These are phyloP conservation scores for Kryptopterus vitreolus DNA, from an alignment of 2,797 vertebrate genomes.

Conservation along the genomic window DNA sequence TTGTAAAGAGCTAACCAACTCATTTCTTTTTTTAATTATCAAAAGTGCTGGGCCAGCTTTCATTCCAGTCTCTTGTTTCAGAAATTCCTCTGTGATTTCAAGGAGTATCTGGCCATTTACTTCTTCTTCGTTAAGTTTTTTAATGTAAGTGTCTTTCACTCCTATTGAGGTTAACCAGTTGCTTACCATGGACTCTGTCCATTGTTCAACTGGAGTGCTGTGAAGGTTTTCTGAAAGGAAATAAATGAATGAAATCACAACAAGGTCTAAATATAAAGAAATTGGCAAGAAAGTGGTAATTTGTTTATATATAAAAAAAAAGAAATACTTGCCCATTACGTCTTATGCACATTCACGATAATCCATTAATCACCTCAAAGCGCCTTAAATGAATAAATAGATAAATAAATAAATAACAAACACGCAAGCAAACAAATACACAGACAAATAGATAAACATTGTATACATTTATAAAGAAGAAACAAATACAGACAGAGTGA, in stretches of 20 bases:
- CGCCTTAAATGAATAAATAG: background rate
- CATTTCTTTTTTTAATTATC: slow-evolving; percentile 72
- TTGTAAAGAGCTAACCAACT: slow-evolving; percentile 59
- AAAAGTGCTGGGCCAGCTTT: slow-evolving; percentile 75
- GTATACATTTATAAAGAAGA: too few species aligned
- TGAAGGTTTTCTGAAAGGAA: slow-evolving; percentile 48
- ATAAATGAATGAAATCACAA: background rate
- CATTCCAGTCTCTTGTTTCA: slow-evolving; percentile 72
- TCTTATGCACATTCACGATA: background rate
- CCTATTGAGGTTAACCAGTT: slow-evolving; percentile 73
- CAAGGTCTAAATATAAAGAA: background rate
- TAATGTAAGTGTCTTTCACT: slow-evolving; percentile 71
- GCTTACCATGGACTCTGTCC: slow-evolving; percentile 76
- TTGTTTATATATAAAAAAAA: too few species aligned
- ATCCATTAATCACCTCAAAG: background rate
- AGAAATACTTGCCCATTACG: slow-evolving; percentile 54
- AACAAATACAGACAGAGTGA: too few species aligned
- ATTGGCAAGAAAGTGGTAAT: background rate
- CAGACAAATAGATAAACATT: background rate
- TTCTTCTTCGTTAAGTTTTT: slow-evolving; percentile 73
- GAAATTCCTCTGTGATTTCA: slow-evolving; percentile 67
- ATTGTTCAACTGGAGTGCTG: slow-evolving; percentile 60
- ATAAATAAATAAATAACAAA: background rate
- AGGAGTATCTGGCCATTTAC: slow-evolving; percentile 72
- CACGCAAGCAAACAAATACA: background rate